These are phyloP conservation scores for Frankliniella intonsa DNA, from an alignment of 2,888 invertebrate species.

Conservation along the genomic window DNA sequence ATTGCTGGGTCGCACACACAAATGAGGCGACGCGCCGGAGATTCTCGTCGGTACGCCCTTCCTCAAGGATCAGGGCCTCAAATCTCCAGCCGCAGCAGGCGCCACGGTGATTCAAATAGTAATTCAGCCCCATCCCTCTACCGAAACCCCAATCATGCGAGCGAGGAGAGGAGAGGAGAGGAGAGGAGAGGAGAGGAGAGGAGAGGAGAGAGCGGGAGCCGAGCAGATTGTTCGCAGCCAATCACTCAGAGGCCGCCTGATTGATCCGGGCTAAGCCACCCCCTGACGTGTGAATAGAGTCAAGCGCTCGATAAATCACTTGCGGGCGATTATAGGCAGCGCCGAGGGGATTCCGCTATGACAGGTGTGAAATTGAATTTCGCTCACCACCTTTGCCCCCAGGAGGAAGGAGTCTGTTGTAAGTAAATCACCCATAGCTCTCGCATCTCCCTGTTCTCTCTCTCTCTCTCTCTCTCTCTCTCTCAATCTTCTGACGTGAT, in stretches of 20 bases:
- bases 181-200: neutral
- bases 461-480: too few relatives aligned
- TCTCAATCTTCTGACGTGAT: too few relatives aligned
- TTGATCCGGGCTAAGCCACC: conserved; percentile 20
- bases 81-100: too few relatives aligned
- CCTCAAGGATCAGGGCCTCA: too few relatives aligned
- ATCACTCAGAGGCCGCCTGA: neutral
- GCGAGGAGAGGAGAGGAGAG: neutral
- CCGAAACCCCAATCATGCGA: too few relatives aligned
- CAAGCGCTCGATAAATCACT: conserved; percentile 16
- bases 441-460: neutral
- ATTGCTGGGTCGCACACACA: too few relatives aligned
- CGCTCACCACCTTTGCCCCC: neutral
- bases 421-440: neutral
- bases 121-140: too few relatives aligned
- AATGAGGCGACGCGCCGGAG: too few relatives aligned
- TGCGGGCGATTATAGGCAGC: conserved; percentile 16
- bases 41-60: too few relatives aligned
- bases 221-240: conserved; percentile 3
- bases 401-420: neutral
- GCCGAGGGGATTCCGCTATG: neutral
- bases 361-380: conserved; percentile 27
- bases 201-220: neutral
- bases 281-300: conserved; percentile 23
- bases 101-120: too few relatives aligned